Conservation (phyloP, 2,888 invertebrate species). For the Drosophila nigritarsus region DNA sequence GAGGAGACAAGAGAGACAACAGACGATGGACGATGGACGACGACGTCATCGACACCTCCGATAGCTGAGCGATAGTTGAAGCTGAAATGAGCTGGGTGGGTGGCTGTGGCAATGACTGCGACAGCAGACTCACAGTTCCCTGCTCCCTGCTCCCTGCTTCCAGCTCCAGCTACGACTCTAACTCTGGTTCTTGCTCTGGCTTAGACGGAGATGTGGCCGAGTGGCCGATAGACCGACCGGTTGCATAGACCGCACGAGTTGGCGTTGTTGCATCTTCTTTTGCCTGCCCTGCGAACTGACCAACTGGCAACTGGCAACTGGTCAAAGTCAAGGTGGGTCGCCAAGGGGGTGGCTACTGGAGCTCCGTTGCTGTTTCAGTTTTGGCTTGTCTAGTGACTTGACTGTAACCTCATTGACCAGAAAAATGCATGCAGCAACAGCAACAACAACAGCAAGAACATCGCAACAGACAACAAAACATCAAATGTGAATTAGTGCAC, state of each 20-base stretch:
- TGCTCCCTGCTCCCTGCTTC: background rate
- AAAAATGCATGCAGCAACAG: constrained; percentile 78
- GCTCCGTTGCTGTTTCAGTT: constrained; percentile 49
- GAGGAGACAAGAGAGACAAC: constrained; percentile 12
- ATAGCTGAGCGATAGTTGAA: constrained; percentile 67
- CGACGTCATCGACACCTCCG: constrained; percentile 82
- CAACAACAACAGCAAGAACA: constrained; percentile 46
- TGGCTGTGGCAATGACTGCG: constrained; percentile 48
- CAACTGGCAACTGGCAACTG: constrained; percentile 31
- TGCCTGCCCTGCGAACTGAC: constrained; percentile 32
- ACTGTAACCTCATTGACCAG: constrained; percentile 82
- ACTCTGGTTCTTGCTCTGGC: constrained; percentile 8
- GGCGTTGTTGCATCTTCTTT: constrained; percentile 50
- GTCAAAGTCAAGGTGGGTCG: constrained; percentile 20
- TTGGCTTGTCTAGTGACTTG: constrained; percentile 78
- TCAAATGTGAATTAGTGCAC: constrained; percentile 81
- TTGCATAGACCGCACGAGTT: constrained; percentile 58
- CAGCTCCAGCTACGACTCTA: background rate
- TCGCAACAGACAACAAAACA: constrained; percentile 77
- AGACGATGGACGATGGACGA: constrained; percentile 39
- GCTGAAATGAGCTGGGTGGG: constrained; percentile 61
- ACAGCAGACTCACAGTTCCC: background rate
- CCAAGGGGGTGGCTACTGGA: background rate
- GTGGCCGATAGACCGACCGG: constrained; percentile 44
- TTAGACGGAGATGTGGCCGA: constrained; percentile 13